Percentiles rank a stretch among this genome's conserved stretches.
Conservation (phyloP, 2,888 invertebrate species). For the Linnaemya tessellans region DNA sequence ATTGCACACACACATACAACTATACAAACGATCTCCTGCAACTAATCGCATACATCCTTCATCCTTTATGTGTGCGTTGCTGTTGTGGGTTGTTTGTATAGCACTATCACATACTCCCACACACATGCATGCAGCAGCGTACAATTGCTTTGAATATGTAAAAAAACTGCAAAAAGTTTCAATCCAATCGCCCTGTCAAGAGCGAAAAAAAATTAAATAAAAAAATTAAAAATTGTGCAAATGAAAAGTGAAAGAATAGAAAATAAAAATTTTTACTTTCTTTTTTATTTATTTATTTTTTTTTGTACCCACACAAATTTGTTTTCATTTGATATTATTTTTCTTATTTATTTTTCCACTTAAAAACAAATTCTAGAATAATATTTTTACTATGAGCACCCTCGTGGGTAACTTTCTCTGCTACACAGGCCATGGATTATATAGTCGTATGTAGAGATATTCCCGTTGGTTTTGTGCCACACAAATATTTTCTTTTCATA, state of each 20-base stretch:
- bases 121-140: neutral
- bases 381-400: slow-evolving; percentile 52
- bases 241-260: slow-evolving; percentile 63
- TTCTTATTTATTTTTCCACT: slow-evolving; percentile 26
- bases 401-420: slow-evolving; percentile 14
- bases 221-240: slow-evolving; percentile 36
- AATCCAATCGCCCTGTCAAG: slow-evolving; percentile 31
- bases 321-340: slow-evolving; percentile 19
- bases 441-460: neutral
- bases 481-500: slow-evolving; percentile 9
- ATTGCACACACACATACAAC: slow-evolving; percentile 27
- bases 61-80: slow-evolving; percentile 65
- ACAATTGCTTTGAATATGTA: slow-evolving; percentile 43
- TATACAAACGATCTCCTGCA: slow-evolving; percentile 7
- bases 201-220: slow-evolving; percentile 25
- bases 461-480: no score
- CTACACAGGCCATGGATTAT: neutral
- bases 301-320: neutral
- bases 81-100: slow-evolving; percentile 45
- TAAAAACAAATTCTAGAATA: slow-evolving; percentile 59
- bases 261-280: slow-evolving; percentile 58
- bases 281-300: slow-evolving; percentile 30
- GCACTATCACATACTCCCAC: slow-evolving; percentile 33
- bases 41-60: slow-evolving; percentile 40
- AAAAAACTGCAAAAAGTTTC: neutral